Base-by-base conservation (phyloP, 2,113 vertebrate species). In the Entosphenus tridentatus region DNA sequence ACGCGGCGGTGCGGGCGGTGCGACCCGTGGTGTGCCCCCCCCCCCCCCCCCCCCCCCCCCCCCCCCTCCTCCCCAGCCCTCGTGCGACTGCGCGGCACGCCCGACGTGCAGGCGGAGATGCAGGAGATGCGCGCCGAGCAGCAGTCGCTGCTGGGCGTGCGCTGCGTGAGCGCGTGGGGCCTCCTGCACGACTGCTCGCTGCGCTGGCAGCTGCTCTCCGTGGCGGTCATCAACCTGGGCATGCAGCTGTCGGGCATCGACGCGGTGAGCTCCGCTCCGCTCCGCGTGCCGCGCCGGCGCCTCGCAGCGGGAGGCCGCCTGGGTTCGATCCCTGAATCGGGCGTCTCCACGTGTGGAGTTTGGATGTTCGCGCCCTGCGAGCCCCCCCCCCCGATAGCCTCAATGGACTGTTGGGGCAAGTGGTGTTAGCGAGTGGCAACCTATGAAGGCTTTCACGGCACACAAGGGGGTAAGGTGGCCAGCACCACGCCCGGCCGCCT, bases 211-310 rank as follows among this genome's bases (percentile, higher is more conserved):
- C 77, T 83, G 72, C 72, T 87, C 71, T 87, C 87, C 0, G 80
- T 89, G 39, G 71, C 70, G 2, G 85, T 90, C 75, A 72, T 88
- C 77, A 89, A 86, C 68, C 77, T 85, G 0, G 85, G 87, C 73
- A 87, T 89, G 86, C 88, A 92, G 80, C 84, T 92, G 68, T 92
- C 87, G 0, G 87, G 87, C 67, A 90, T 89, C 0, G 86, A 90
- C 13, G 86, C 86, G 1, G 88, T 92, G 76, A 82, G 87, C 39
- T 68, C 9, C 2, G 56, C 3, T 2, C 12, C 7, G n/a, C 21
- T 8, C 9, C 57, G 2, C 10, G 9, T 9, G 8, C 17, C 1
- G 39, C 2, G 18, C 10, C 10, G 2, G 39, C 55, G 4, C 18
- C 12, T 8, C 4, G 6, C 12, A 12, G 18, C 14, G 54, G 12